These are phyloP conservation scores for Physeter macrocephalus DNA, from an alignment of 2,113 vertebrate genomes.

Conservation along the genomic window DNA sequence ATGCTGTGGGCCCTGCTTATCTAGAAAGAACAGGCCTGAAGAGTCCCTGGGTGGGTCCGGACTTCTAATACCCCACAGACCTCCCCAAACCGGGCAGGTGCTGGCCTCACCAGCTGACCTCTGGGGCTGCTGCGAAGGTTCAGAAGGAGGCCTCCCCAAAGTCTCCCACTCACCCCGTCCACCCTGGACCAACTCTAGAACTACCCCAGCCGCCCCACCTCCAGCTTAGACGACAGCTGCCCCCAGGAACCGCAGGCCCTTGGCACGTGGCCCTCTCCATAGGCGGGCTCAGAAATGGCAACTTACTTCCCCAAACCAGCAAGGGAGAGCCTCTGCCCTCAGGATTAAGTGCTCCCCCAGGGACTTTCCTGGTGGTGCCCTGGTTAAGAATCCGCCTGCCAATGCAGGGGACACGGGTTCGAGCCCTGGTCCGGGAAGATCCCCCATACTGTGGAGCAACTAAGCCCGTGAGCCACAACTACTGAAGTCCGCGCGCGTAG, in stretches of 20 bases:
- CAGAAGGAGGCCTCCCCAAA: not conserved
- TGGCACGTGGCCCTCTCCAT: not conserved
- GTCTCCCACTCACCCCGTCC: not conserved
- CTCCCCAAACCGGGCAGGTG: not conserved
- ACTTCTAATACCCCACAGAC: not conserved
- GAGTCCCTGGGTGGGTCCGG: not conserved
- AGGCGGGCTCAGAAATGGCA: not conserved
- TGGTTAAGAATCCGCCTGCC: no score
- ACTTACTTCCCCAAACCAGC: not conserved
- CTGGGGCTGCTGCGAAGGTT: not conserved
- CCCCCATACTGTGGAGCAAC: no score
- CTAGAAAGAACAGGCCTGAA: not conserved
- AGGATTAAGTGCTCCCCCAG: no score
- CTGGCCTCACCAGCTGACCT: not conserved
- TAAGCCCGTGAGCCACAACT: no score
- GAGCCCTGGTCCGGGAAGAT: no score
- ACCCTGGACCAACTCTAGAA: not conserved
- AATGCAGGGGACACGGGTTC: no score
- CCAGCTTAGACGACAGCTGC: not conserved
- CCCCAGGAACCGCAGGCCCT: not conserved
- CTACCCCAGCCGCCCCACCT: not conserved
- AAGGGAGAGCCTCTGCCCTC: not conserved
- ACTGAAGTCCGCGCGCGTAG: no score
- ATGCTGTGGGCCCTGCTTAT: not conserved
- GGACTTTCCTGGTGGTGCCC: no score